phyloP scores from a whole-genome alignment of 2,113 vertebrate genomes.

The Lota lota region DNA sequence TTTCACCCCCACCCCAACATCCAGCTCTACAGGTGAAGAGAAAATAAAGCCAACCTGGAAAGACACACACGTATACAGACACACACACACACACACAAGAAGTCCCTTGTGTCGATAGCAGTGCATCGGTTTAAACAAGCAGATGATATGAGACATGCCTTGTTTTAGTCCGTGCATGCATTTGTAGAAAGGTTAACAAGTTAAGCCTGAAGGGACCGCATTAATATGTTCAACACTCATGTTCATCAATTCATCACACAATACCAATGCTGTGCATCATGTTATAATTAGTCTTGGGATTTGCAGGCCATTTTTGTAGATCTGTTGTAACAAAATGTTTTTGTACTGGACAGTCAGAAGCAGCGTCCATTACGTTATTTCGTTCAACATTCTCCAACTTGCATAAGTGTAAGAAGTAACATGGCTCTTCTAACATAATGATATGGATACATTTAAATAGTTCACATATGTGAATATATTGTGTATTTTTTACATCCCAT shows the following conservation, averaged over 20 bases:
- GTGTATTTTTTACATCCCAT: background rate
- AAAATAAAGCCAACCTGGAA: too few relatives aligned
- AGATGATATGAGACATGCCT: constrained; percentile 43
- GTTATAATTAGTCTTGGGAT: constrained; percentile 20
- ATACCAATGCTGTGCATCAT: constrained; percentile 36
- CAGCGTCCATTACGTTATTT: background rate
- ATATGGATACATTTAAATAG: constrained; percentile 6
- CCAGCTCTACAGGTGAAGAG: constrained; percentile 89
- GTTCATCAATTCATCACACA: constrained; percentile 32
- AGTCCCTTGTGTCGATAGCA: background rate
- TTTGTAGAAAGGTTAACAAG: constrained; percentile 48
- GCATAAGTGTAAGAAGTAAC: background rate
- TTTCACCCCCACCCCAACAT: constrained; percentile 69
- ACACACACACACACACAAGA: too few relatives aligned
- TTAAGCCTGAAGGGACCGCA: constrained; percentile 35
- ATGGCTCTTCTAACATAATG: constrained; percentile 4
- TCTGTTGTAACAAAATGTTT: background rate
- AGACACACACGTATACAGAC: too few relatives aligned
- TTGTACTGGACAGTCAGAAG: background rate
- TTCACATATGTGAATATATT: constrained; percentile 7
- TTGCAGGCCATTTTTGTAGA: constrained; percentile 14
- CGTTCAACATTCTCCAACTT: background rate
- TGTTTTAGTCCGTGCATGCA: constrained; percentile 53
- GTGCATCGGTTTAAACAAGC: constrained; percentile 21
- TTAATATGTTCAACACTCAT: constrained; percentile 48